Evolutionary conservation across 2,888 invertebrate species (phyloP).

Genomic region (Callyntrura sp.): DNA sequence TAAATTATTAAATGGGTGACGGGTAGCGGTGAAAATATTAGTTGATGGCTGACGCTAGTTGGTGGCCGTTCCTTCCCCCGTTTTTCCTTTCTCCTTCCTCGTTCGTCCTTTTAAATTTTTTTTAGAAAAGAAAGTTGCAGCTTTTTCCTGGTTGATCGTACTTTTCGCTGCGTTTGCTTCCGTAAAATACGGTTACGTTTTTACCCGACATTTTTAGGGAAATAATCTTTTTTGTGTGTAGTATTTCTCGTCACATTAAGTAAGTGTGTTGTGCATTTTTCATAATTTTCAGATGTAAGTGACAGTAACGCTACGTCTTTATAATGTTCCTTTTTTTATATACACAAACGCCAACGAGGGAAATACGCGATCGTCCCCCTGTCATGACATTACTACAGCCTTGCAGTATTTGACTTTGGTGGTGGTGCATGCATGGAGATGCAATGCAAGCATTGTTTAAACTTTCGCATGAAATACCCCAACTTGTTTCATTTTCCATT

Average conservation of each 20-base stretch:
- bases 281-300: not conserved
- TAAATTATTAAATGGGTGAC: constrained; percentile 42
- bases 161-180: not conserved
- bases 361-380: too few species aligned
- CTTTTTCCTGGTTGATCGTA: not conserved
- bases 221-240: too few species aligned
- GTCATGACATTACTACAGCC: too few species aligned
- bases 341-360: too few species aligned
- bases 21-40: constrained; percentile 25
- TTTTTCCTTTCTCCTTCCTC: not conserved
- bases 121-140: too few species aligned
- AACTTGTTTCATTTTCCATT: not conserved
- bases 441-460: not conserved
- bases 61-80: not conserved
- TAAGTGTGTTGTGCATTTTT: too few species aligned
- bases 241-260: too few species aligned
- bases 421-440: too few species aligned
- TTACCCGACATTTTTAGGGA: not conserved
- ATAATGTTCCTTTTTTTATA: not conserved
- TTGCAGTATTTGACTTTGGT: too few species aligned
- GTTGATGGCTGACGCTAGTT: constrained; percentile 27
- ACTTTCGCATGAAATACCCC: not conserved
- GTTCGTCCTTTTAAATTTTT: too few species aligned
- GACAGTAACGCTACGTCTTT: not conserved
- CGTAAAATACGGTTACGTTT: too few species aligned